These are phyloP conservation scores for Dipus sagitta DNA, from an alignment of 2,797 vertebrate species.

Conservation along the genomic window DNA sequence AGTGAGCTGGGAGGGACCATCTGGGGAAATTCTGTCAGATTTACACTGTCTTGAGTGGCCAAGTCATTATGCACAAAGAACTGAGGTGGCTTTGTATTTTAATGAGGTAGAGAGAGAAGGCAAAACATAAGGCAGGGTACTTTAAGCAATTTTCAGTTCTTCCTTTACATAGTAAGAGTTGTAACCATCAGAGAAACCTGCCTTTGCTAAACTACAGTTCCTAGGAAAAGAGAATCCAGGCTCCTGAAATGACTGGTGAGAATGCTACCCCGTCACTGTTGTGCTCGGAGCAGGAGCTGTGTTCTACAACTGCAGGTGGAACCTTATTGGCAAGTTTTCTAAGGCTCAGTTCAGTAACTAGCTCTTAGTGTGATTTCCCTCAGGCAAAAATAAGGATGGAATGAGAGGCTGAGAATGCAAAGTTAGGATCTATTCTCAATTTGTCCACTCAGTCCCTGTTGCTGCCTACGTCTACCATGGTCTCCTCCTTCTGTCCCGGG, in stretches of 20 bases:
- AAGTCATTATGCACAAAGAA: background rate
- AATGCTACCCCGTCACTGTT: constrained; percentile 8
- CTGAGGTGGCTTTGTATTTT: background rate
- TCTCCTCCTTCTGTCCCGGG: background rate
- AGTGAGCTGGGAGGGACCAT: constrained; percentile 31
- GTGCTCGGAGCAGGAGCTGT: constrained; percentile 1
- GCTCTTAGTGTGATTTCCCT: background rate
- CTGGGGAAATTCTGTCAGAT: background rate
- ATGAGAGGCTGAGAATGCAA: accelerated
- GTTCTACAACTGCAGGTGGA: constrained; percentile 4
- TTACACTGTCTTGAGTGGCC: constrained; percentile 29
- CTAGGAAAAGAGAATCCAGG: constrained; percentile 14
- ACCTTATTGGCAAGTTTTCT: background rate
- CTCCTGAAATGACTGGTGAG: constrained; percentile 5
- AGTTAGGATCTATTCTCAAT: background rate
- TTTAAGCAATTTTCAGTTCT: background rate
- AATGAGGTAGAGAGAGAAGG: constrained; percentile 1
- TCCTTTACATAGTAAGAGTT: background rate
- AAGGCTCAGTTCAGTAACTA: background rate
- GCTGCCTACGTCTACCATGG: background rate
- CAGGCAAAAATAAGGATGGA: background rate
- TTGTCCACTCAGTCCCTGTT: background rate
- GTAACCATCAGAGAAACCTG: background rate
- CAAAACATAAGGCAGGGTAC: background rate
- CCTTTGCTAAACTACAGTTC: constrained; percentile 49